These are phyloP conservation scores for Microchirus variegatus DNA, from an alignment of 2,797 vertebrate species.

Conservation along the genomic window DNA sequence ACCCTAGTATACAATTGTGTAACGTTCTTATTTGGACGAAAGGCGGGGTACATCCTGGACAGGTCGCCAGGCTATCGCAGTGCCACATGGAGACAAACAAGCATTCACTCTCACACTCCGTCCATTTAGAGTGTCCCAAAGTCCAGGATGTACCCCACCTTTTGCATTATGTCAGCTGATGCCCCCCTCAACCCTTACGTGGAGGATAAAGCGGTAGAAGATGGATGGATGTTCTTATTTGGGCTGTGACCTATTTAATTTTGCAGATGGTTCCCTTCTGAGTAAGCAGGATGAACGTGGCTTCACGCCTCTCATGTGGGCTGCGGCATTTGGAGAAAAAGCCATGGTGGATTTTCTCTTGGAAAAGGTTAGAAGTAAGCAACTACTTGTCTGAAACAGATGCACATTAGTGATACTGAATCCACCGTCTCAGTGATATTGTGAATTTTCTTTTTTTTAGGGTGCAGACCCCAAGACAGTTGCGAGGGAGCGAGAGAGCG, in stretches of 20 bases:
- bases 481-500: slow-evolving; percentile 91
- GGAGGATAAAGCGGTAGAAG: too few relatives aligned
- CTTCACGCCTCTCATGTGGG: slow-evolving; percentile 97
- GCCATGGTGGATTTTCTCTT: slow-evolving; percentile 89
- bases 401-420: neutral
- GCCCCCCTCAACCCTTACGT: too few relatives aligned
- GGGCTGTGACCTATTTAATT: neutral
- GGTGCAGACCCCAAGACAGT: slow-evolving; percentile 89
- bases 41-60: too few relatives aligned
- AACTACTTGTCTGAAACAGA: neutral
- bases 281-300: slow-evolving; percentile 91
- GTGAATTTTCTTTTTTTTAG: slow-evolving; percentile 52
- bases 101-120: too few relatives aligned
- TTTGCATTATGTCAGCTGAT: too few relatives aligned
- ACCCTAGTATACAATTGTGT: neutral
- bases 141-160: too few relatives aligned
- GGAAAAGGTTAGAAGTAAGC: slow-evolving; percentile 81
- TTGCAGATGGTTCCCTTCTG: slow-evolving; percentile 85
- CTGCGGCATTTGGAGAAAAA: slow-evolving; percentile 94
- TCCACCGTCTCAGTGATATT: neutral
- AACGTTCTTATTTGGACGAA: neutral
- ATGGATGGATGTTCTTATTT: neutral
- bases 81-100: too few relatives aligned
- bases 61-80: too few relatives aligned
- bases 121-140: too few relatives aligned